Evolutionary conservation across 2,888 invertebrate genomes (phyloP), one percentile per base, ranked within the genome.

Genomic region (Scaptomyza parva): DNA sequence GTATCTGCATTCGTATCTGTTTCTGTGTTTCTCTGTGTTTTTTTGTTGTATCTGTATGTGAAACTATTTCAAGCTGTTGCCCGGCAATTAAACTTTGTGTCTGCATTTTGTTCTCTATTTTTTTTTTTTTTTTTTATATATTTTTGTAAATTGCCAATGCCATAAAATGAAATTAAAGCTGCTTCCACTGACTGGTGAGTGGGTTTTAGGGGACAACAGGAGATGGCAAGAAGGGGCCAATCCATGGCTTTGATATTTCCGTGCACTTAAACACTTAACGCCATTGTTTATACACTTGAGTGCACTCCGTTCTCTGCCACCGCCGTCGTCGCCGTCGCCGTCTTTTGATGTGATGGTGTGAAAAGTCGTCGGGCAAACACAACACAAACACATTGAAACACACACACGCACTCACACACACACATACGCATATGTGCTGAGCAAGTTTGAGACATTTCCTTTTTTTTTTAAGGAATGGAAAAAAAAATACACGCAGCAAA

Each of bases 341-440:
- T 70, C 84, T 86, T 83, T 86, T 84, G 74, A 87, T 85, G 87
- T 86, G 88, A 78, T 86, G 88, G 80, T 86, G 88, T 86, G 87
- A 88, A 88, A 85, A 78, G 79, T 85, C 73, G 79, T 65, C 57
- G 65, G 52, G 71, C 63, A 72, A 65, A 78, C 60, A 78, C 60
- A 70, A 65, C 69, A 69, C 68, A 64, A 11, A 45, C 18, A 63
- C 39, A 48, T n/a, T 22, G 9, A 37, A 7, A 44, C 37, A 44
- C 9, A 44, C 9, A 69, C 48, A 41, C 30, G 44, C 39, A 55
- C 39, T 30, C 47, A 45, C 28, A 45, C 37, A 48, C 39, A 41
- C 20, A 40, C 33, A 37, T 12, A 9, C 22, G 28, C 35, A 20
- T n/a, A n/a, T n/a, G n/a, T n/a, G n/a, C 12, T 48, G 24, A 20